Conservation (phyloP, 2,888 invertebrate genomes). For the Cantharis rustica region DNA sequence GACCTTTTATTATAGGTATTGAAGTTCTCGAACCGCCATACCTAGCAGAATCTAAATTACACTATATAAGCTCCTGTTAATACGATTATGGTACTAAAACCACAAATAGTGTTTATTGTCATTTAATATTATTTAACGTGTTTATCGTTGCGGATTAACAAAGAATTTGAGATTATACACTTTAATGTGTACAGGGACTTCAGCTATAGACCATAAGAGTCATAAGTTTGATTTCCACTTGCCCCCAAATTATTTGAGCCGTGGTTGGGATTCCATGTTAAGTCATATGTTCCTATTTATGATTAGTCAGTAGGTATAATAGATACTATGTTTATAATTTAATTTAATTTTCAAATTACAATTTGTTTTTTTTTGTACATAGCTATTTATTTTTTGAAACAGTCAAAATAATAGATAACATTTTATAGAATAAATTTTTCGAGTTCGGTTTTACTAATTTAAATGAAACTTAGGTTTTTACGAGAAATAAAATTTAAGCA, state of each 20-base stretch:
- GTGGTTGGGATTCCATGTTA: no score
- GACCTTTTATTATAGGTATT: constrained; percentile 10
- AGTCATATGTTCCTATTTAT: no score
- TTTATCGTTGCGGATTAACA: neutral
- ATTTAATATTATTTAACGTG: neutral
- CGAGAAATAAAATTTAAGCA: constrained; percentile 14
- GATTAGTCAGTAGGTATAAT: no score
- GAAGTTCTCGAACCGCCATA: neutral
- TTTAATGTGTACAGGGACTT: neutral
- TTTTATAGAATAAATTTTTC: neutral
- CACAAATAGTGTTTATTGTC: neutral
- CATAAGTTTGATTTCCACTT: no score
- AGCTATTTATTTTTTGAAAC: no score
- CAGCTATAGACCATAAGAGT: no score
- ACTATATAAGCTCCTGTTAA: neutral
- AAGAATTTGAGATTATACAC: neutral
- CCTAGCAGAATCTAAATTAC: neutral
- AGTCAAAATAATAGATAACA: neutral
- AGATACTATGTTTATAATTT: no score
- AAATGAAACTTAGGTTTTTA: constrained; percentile 13
- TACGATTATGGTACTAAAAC: neutral
- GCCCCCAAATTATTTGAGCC: no score
- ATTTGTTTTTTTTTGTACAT: no score
- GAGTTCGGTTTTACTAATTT: neutral
- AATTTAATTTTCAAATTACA: no score